Percentiles rank a stretch among this genome's conserved stretches.
Evolutionary conservation across 1,140 invertebrate genomes (phyloP).

Genomic region (Anadara kagoshimensis): DNA sequence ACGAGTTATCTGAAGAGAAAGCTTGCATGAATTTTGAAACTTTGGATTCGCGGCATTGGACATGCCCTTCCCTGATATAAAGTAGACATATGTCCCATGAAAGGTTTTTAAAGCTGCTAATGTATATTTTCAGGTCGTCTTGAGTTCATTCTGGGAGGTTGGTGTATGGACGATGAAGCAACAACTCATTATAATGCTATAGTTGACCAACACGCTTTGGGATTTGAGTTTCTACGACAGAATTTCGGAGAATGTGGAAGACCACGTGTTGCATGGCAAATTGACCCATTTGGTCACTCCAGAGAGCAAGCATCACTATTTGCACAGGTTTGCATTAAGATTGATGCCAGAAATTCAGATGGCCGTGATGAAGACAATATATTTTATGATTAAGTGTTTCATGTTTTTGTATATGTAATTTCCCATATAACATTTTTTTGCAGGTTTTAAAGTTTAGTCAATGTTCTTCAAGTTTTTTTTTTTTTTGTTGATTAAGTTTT

Average conservation of each 20-base stretch:
- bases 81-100: too few relatives aligned
- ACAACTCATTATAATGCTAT: constrained; percentile 92
- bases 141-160: constrained; percentile 88
- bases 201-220: constrained; percentile 90
- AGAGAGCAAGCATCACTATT: constrained; percentile 89
- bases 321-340: constrained; percentile 77
- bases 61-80: too few relatives aligned
- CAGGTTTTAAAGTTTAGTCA: too few relatives aligned
- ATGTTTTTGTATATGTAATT: too few relatives aligned
- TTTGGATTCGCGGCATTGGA: too few relatives aligned
- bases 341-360: neutral
- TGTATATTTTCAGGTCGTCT: constrained; percentile 76
- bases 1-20: too few relatives aligned
- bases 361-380: neutral
- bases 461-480: too few relatives aligned
- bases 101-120: too few relatives aligned
- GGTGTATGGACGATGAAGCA: constrained; percentile 97
- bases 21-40: too few relatives aligned
- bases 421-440: too few relatives aligned
- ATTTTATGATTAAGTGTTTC: neutral
- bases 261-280: constrained; percentile 92
- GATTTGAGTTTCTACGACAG: constrained; percentile 82
- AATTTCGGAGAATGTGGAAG: constrained; percentile 88
- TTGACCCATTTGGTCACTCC: constrained; percentile 95
- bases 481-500: too few relatives aligned